These are phyloP conservation scores for Drosophila kurseongensis DNA, from an alignment of 1,140 invertebrate species.

Conservation along the genomic window DNA sequence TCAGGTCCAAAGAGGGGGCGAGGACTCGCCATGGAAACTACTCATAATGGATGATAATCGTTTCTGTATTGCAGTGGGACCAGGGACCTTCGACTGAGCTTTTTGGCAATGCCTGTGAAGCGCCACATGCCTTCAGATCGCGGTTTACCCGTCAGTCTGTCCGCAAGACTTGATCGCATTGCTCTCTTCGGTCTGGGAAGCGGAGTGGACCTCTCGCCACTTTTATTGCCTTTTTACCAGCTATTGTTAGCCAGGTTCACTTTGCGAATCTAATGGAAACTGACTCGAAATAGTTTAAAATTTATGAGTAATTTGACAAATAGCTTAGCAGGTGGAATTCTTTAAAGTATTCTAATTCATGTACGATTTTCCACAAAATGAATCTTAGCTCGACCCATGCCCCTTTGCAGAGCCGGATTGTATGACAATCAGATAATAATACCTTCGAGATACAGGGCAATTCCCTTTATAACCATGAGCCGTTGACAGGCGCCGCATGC, in stretches of 20 bases:
- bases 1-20: neutral
- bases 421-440: constrained; percentile 81
- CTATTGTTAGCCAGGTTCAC: neutral
- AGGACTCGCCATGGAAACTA: constrained; percentile 32
- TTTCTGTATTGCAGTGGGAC: constrained; percentile 27
- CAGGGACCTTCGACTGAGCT: constrained; percentile 14
- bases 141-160: neutral
- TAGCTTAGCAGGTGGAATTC: neutral
- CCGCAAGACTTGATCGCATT: constrained; percentile 21
- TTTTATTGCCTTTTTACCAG: neutral
- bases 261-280: neutral
- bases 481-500: constrained; percentile 75
- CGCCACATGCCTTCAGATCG: constrained; percentile 59
- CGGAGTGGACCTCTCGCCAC: constrained; percentile 22
- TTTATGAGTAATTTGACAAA: neutral
- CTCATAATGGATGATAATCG: constrained; percentile 82
- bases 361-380: constrained; percentile 8
- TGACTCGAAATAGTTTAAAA: neutral
- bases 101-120: constrained; percentile 53
- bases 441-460: constrained; percentile 74
- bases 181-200: constrained; percentile 30
- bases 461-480: constrained; percentile 78
- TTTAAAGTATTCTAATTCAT: constrained; percentile 11
- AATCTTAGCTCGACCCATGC: constrained; percentile 6
- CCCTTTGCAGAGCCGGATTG: constrained; percentile 10